phyloP scores from a whole-genome alignment of 2,888 invertebrate genomes.

The Cylloceria caligata region DNA sequence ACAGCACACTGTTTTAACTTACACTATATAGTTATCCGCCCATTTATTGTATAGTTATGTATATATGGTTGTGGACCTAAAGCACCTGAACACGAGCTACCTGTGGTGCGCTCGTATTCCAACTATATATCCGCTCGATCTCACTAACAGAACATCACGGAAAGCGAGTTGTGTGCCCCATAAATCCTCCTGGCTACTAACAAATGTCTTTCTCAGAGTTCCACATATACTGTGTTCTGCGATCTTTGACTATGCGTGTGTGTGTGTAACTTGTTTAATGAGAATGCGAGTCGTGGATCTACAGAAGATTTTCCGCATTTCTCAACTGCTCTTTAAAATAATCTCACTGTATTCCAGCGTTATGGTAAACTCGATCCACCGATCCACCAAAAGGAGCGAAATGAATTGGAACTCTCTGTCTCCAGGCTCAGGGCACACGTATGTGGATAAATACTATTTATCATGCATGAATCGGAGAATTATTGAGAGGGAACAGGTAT shows the following conservation, averaged over 20 bases:
- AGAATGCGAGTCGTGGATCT: conserved; percentile 61
- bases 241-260: conserved; percentile 39
- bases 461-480: conserved; percentile 36
- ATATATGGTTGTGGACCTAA: conserved; percentile 58
- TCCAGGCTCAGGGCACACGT: not conserved
- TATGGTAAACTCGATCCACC: conserved; percentile 17
- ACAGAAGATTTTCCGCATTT: conserved; percentile 30
- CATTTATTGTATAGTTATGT: conserved; percentile 57
- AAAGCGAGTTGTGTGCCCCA: conserved; percentile 74
- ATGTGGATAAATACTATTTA: conserved; percentile 17
- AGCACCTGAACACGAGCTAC: conserved; percentile 74
- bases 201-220: conserved; percentile 72
- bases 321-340: conserved; percentile 22
- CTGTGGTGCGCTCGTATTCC: conserved; percentile 66
- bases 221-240: conserved; percentile 65
- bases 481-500: conserved; percentile 51
- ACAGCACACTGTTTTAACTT: conserved; percentile 46
- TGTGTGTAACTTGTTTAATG: conserved; percentile 63
- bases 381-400: conserved; percentile 37
- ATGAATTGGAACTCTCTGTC: conserved; percentile 52
- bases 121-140: conserved; percentile 55
- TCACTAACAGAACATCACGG: conserved; percentile 57
- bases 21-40: not conserved
- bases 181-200: conserved; percentile 73
- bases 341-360: conserved; percentile 33